These are phyloP conservation scores for Tetraodon nigroviridis DNA, from an alignment of 2,113 vertebrate species.

Conservation along the genomic window DNA sequence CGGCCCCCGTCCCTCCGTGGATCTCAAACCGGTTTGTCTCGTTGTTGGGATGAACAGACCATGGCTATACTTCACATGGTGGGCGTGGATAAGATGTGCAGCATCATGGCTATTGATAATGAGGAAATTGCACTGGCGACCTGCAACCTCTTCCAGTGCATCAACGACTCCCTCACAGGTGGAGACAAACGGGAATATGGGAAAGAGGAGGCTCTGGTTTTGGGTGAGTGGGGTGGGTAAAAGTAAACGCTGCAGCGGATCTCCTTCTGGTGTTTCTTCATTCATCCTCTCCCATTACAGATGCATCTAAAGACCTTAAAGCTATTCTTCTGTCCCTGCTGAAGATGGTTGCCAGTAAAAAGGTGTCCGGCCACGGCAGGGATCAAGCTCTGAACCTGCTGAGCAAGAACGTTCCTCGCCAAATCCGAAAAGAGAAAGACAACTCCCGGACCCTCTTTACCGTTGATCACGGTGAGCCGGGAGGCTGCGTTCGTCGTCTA, in stretches of 20 bases:
- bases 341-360: constrained; percentile 87
- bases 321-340: constrained; percentile 82
- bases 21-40: not conserved
- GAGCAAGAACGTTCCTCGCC: constrained; percentile 88
- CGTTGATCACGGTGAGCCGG: constrained; percentile 83
- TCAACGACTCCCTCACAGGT: constrained; percentile 85
- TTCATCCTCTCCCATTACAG: constrained; percentile 58
- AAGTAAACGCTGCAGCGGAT: not conserved
- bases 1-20: too few relatives aligned
- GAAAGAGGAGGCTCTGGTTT: constrained; percentile 87
- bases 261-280: not conserved
- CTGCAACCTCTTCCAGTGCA: constrained; percentile 87
- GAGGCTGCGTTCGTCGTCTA: not conserved
- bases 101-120: constrained; percentile 85
- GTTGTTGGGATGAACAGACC: constrained; percentile 69
- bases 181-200: constrained; percentile 83
- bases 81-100: constrained; percentile 82
- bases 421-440: constrained; percentile 76
- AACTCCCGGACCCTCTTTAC: constrained; percentile 84
- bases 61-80: constrained; percentile 83
- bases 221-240: constrained; percentile 87
- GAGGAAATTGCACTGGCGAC: constrained; percentile 87
- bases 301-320: constrained; percentile 85
- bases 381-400: constrained; percentile 93
- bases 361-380: constrained; percentile 89